phyloP scores from a whole-genome alignment of 2,113 vertebrate species.

The Pogonocichla stellata region DNA sequence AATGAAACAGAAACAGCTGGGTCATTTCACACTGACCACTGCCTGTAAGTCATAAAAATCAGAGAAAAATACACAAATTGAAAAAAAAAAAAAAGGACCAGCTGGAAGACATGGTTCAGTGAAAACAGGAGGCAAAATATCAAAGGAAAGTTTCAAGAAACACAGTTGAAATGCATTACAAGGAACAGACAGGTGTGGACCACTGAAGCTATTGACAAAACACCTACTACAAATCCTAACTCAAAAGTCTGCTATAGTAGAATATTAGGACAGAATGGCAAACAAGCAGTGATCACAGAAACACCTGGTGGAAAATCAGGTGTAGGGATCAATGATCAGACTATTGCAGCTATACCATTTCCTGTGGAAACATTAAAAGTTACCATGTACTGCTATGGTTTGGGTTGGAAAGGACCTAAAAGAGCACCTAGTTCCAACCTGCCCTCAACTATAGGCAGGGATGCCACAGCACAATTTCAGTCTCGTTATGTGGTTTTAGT shows the following conservation, averaged over 20 bases:
- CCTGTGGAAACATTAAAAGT: neutral
- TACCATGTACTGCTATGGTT: neutral
- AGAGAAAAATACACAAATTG: neutral
- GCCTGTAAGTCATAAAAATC: neutral
- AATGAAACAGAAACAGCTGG: neutral
- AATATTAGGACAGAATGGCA: neutral
- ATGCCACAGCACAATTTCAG: neutral
- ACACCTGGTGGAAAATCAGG: neutral
- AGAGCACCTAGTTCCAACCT: neutral
- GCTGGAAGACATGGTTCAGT: neutral
- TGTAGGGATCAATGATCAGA: neutral
- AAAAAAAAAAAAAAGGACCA: neutral
- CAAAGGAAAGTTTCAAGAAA: neutral
- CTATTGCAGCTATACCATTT: neutral
- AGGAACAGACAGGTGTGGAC: neutral
- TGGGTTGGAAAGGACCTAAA: neutral
- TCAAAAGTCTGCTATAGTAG: neutral
- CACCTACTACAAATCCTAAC: neutral
- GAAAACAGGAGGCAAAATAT: neutral
- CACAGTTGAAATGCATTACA: neutral
- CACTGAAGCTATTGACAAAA: neutral
- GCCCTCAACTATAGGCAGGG: rapidly evolving
- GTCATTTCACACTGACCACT: neutral
- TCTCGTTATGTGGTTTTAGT: neutral
- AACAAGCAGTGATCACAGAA: neutral